phyloP scores from a whole-genome alignment of 2,888 invertebrate genomes.

The Drosophila dives region DNA sequence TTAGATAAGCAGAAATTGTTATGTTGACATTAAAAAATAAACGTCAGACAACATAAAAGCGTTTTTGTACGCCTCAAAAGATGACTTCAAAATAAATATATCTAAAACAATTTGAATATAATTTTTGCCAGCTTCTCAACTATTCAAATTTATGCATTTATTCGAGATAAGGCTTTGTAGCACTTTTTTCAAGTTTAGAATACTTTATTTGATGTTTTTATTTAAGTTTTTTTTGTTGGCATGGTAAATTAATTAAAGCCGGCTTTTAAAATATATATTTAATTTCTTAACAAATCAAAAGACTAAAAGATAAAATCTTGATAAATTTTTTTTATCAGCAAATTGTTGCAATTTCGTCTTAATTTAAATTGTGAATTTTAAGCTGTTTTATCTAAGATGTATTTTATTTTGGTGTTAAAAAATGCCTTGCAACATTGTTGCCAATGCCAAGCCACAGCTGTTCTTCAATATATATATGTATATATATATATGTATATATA shows the following conservation, averaged over 20 bases:
- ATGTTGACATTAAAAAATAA: constrained; percentile 73
- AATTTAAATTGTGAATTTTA: constrained; percentile 13
- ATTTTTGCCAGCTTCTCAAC: not conserved
- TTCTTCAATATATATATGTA: not conserved
- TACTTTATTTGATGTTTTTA: not conserved
- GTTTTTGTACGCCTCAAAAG: not conserved
- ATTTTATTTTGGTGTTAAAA: not conserved
- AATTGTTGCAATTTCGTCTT: not conserved
- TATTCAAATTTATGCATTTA: not conserved
- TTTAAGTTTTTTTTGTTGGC: not conserved
- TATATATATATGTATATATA: not conserved
- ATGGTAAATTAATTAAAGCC: not conserved
- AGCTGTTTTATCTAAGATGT: not conserved
- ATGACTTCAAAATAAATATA: not conserved
- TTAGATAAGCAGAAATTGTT: constrained; percentile 81
- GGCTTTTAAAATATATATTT: not conserved
- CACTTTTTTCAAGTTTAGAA: not conserved
- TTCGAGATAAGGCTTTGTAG: not conserved
- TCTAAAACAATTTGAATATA: not conserved
- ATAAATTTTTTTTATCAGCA: no score
- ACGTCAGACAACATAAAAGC: constrained; percentile 60
- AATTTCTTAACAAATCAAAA: not conserved
- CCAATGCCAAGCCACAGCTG: constrained; percentile 31
- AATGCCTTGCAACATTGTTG: constrained; percentile 31
- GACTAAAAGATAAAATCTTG: not conserved